phyloP scores from a whole-genome alignment of 2,797 vertebrate genomes.

The Psittacula derbiana region DNA sequence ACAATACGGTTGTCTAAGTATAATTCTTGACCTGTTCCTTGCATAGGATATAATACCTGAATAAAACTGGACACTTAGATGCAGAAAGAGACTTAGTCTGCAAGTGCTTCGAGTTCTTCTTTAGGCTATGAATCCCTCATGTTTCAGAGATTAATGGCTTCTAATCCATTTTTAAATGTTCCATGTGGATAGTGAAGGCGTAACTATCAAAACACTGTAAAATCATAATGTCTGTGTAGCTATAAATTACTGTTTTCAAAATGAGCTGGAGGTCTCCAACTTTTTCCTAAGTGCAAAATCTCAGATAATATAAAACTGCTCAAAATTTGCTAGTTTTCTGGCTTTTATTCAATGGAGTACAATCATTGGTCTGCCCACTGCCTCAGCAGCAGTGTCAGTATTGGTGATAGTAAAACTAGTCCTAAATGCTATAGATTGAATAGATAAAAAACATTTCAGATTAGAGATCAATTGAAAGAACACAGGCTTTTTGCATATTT shows the following conservation, averaged over 20 bases:
- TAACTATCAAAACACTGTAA: conserved; percentile 71
- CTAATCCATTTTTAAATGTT: conserved; percentile 67
- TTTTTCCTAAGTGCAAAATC: conserved; percentile 50
- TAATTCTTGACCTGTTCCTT: background rate
- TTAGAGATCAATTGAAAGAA: background rate
- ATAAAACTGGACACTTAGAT: background rate
- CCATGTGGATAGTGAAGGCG: conserved; percentile 66
- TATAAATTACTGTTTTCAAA: conserved; percentile 67
- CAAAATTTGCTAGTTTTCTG: background rate
- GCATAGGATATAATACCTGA: background rate
- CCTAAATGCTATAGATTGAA: background rate
- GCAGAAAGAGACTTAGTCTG: background rate
- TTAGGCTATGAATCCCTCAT: background rate
- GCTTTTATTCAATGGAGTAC: background rate
- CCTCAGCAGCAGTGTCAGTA: background rate
- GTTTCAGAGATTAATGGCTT: conserved; percentile 61
- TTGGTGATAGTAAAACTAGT: background rate
- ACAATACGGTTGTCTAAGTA: background rate
- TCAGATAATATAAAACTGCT: conserved; percentile 16
- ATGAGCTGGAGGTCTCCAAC: conserved; percentile 63
- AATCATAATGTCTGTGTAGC: conserved; percentile 62
- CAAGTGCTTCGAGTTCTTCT: background rate
- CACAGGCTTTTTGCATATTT: background rate
- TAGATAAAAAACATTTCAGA: background rate
- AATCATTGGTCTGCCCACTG: background rate